A percentile compares a stretch with the other conserved stretches of the same genome.
Evolutionary conservation across 2,888 invertebrate genomes (phyloP).

Genomic region (Oligia fasciuncula): DNA sequence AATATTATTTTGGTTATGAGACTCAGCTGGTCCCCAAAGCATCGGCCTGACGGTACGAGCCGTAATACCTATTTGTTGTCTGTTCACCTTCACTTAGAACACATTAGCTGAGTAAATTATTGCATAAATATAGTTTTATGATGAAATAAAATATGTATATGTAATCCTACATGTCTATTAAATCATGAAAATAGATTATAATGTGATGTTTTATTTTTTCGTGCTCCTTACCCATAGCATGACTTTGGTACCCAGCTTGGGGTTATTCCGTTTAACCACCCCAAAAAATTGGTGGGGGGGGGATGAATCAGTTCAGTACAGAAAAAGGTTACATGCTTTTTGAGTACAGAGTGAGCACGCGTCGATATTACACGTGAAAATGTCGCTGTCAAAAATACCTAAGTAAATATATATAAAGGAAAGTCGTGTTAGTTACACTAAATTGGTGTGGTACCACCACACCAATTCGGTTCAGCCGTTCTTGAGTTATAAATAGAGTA

Average conservation of each 20-base stretch:
- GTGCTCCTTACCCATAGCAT: background rate
- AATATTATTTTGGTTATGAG: conserved; percentile 5
- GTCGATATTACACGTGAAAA: too few relatives aligned
- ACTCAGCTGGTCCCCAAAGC: conserved; percentile 42
- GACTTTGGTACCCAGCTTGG: background rate
- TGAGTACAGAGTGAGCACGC: too few relatives aligned
- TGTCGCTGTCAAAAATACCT: too few relatives aligned
- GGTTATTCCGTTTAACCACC: too few relatives aligned
- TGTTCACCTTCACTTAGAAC: conserved; percentile 88
- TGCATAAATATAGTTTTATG: conserved; percentile 89
- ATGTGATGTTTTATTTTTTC: conserved; percentile 74
- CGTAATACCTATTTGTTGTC: conserved; percentile 79
- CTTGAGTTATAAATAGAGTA: too few relatives aligned
- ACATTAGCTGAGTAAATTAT: conserved; percentile 88
- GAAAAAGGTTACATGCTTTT: too few relatives aligned
- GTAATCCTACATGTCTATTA: conserved; percentile 91
- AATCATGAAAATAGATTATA: conserved; percentile 89
- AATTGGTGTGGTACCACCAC: too few relatives aligned
- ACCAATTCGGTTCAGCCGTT: too few relatives aligned
- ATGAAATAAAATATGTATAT: conserved; percentile 89
- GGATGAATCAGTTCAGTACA: too few relatives aligned
- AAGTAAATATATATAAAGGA: too few relatives aligned
- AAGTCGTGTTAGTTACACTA: too few relatives aligned
- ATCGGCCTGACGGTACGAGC: conserved; percentile 39
- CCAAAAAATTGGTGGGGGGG: too few relatives aligned